Base-by-base conservation (phyloP, 37 sponge, comb jelly and placozoan species). In the Diacarnus erythraeanus region DNA sequence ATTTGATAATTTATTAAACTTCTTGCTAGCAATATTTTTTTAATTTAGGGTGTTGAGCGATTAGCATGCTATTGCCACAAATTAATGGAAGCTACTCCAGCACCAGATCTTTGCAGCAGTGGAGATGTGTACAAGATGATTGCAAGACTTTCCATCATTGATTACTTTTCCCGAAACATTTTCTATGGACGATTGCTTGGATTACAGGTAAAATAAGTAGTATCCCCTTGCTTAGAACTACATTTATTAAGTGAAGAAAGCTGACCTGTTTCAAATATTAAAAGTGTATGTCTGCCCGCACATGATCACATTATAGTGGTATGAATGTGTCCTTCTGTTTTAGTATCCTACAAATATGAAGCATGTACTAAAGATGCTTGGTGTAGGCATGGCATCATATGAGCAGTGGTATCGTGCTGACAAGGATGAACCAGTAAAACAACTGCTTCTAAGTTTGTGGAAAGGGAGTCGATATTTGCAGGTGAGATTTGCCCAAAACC, bases 351-450 rank as follows among this genome's bases (percentile, higher is more conserved):
- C 80, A 20, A 42, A 59, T 6, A 57, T 91, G 76, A 82, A 56
- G 69, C 81, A 71, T 1, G 20, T 92, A 3, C 69, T 95, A 4
- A 79, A 92, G 71, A 77, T 76, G 60, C 43, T 95, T 21, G 80
- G 69, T 1, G 63, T 95, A 29, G 85, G 65, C 22, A 95, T 95
- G 96, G 96, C 90, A 6, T 87, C 96, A 26, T 92, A 92, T 69
- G 90, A 90, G 64, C 42, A 82, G 20, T 90, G 93, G 82, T 84
- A 83, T 60, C 57, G 42, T 31, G 60, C 74, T 27, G 73, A 66
- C 61, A 87, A 75, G 41, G 77, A 60, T 2, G 81, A 87, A 58
- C 70, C 86, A 10, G 43, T 87, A 38, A 22, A 18, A 15, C 80
- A 87, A 78, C 61, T 88, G 1, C 41, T 83, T 18, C 38, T 38